These are phyloP conservation scores for Rhinichthys klamathensis DNA, from an alignment of 2,113 vertebrate species.

Conservation along the genomic window DNA sequence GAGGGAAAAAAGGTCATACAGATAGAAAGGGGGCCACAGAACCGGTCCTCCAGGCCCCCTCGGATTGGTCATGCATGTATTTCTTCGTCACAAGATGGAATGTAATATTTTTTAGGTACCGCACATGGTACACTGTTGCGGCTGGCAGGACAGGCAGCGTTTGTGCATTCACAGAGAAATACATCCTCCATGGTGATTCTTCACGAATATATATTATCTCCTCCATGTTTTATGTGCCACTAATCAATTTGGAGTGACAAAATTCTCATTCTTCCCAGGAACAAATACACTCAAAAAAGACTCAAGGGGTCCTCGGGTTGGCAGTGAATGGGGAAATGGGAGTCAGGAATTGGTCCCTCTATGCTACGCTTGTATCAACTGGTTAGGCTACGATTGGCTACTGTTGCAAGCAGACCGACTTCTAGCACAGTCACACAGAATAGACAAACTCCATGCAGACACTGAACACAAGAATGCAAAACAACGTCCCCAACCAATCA, in stretches of 20 bases:
- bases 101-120: slow-evolving; percentile 45
- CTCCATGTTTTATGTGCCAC: not conserved
- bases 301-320: slow-evolving; percentile 40
- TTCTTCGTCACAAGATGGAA: slow-evolving; percentile 30
- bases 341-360: slow-evolving; percentile 59
- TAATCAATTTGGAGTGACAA: slow-evolving; percentile 32
- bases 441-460: slow-evolving; percentile 77
- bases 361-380: slow-evolving; percentile 67
- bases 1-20: not conserved
- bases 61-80: not conserved
- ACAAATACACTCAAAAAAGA: slow-evolving; percentile 22
- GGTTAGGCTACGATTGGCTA: slow-evolving; percentile 76
- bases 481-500: slow-evolving; percentile 29
- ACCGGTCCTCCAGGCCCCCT: not conserved
- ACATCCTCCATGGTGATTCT: not conserved
- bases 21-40: not conserved
- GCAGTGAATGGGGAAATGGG: slow-evolving; percentile 51
- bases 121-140: slow-evolving; percentile 28
- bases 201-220: not conserved
- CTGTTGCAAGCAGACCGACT: slow-evolving; percentile 70
- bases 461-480: slow-evolving; percentile 59
- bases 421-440: slow-evolving; percentile 67
- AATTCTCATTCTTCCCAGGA: not conserved
- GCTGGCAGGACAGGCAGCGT: slow-evolving; percentile 48
- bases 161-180: slow-evolving; percentile 18